Evolutionary conservation across 2,113 vertebrate species (phyloP), one percentile per base, ranked within the genome.

Genomic region (Dipodomys spectabilis): DNA sequence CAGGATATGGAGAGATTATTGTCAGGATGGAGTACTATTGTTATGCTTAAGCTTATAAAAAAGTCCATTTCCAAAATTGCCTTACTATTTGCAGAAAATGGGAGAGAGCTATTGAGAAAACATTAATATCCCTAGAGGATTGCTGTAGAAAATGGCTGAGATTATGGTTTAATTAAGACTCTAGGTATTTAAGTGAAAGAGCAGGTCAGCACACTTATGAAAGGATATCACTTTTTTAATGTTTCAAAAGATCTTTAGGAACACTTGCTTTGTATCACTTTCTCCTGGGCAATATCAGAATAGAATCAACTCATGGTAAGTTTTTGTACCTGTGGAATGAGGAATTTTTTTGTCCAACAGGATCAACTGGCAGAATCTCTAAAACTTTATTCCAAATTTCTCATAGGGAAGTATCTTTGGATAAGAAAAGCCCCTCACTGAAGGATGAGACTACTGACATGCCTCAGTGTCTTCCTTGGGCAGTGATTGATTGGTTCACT

Each of bases 101-200:
- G 75, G 23, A 87, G 80, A 94, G 69, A 88, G 22, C 12, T 77
- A 72, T 32, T 71, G 75, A 25, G 64, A 79, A 28, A 60, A n/a
- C 45, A 68, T 6, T 84, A 71, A 77, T 71, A 80, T 0, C 79
- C 53, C 87, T 80, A 85, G 74, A 97, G 87, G 83, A 92, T 89
- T 39, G 30, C 69, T 92, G 93, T 87, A 92, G 83, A 95, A 92
- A 97, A 95, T 94, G 81, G 57, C 72, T 83, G 8, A 45, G 91
- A 91, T 60, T 7, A n/a, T 60, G 53, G 78, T 89, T 95, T 96
- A 93, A 96, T 97, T 96, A 95, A 95, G 87, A 96, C 91, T 94
- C 91, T 89, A 92, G 81, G 79, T 88, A 93, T 82, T 97, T 96
- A 82, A 88, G 82, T 82, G 64, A 95, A 96, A 93, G 92, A 91